Evolutionary conservation across 2,888 invertebrate species (phyloP).

Genomic region (Cheilosia scutellata): DNA sequence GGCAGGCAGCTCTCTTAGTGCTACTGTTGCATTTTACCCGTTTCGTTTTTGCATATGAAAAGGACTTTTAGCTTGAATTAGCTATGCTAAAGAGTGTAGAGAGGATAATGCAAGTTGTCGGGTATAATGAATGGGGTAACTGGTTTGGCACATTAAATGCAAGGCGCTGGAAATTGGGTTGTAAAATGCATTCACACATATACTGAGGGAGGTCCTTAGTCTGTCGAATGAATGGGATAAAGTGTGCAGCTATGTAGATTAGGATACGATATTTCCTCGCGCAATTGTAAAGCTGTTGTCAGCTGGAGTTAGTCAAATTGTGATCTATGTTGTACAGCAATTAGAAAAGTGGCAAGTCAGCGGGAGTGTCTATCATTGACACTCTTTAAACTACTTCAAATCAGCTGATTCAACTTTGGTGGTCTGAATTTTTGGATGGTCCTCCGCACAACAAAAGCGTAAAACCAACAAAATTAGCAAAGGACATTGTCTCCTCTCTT

Average conservation of each 20-base stretch:
- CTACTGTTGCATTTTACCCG: constrained; percentile 69
- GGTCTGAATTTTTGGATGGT: constrained; percentile 41
- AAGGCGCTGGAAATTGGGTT: constrained; percentile 72
- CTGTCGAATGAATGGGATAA: constrained; percentile 30
- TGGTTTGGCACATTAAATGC: constrained; percentile 68
- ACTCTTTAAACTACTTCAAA: too few relatives aligned
- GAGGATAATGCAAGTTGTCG: constrained; percentile 63
- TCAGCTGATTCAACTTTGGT: constrained; percentile 43
- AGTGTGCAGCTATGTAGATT: constrained; percentile 48
- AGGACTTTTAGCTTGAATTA: constrained; percentile 72
- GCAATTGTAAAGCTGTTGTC: constrained; percentile 12
- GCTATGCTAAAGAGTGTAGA: constrained; percentile 67
- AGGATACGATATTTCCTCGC: constrained; percentile 14
- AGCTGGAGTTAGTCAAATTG: constrained; percentile 2
- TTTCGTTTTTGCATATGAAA: constrained; percentile 57
- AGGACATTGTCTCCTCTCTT: constrained; percentile 46
- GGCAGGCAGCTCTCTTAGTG: constrained; percentile 38
- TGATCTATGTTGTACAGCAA: not conserved
- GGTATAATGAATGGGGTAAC: constrained; percentile 70
- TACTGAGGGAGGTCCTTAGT: constrained; percentile 2
- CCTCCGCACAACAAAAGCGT: constrained; percentile 42
- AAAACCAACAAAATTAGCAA: constrained; percentile 73
- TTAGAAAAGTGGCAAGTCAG: not conserved
- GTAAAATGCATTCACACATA: constrained; percentile 55
- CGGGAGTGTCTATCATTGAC: too few relatives aligned